These are phyloP conservation scores for Ochotona princeps DNA, from an alignment of 2,113 vertebrate species.

Conservation along the genomic window DNA sequence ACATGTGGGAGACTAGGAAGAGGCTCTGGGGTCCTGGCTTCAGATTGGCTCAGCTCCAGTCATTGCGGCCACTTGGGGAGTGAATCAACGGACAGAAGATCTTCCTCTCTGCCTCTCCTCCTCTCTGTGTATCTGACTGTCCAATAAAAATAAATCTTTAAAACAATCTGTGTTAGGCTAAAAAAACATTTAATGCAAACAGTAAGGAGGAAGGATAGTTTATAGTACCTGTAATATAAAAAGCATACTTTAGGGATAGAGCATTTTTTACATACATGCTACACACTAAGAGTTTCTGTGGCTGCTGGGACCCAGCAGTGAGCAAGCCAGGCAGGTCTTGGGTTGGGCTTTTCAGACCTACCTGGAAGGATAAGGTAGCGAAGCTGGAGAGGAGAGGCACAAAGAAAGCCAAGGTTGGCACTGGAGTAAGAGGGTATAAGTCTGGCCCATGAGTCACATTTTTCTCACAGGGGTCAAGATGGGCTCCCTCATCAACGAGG, in stretches of 20 bases:
- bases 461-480: neutral
- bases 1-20: no score
- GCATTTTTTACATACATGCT: neutral
- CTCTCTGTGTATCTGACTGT: no score
- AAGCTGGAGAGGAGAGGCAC: neutral
- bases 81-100: no score
- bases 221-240: neutral
- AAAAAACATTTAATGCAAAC: neutral
- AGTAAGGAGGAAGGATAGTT: neutral
- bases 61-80: no score
- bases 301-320: no score
- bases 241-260: neutral
- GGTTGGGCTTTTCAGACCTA: neutral
- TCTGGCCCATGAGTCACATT: neutral
- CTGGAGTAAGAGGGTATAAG: neutral
- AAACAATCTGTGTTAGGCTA: neutral
- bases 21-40: no score
- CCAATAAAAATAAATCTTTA: no score
- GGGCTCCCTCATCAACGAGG: neutral
- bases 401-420: neutral
- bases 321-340: neutral
- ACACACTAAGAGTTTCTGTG: neutral
- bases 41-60: no score
- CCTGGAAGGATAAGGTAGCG: neutral
- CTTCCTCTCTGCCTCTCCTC: no score